Conservation (phyloP, 1,140 invertebrate genomes). For the Danaus plexippus region DNA sequence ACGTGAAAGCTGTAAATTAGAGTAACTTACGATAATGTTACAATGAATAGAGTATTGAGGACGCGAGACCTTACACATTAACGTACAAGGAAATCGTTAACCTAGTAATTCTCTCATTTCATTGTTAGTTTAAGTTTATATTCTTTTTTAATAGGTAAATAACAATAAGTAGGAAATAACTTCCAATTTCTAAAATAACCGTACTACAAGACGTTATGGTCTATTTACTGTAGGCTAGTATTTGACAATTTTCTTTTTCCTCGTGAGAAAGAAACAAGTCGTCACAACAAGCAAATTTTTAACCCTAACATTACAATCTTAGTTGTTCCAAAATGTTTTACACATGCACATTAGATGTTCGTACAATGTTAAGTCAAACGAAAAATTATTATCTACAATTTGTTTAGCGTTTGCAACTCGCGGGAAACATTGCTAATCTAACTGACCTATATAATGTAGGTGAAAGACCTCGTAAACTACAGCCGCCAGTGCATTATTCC, state of each 20-base stretch:
- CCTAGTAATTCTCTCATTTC: constrained; percentile 33
- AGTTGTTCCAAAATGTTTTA: no score
- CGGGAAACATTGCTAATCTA: constrained; percentile 55
- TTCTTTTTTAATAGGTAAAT: no score
- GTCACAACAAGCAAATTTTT: no score
- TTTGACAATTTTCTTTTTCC: no score
- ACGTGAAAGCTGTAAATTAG: constrained; percentile 53
- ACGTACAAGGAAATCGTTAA: constrained; percentile 48
- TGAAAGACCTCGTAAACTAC: constrained; percentile 70
- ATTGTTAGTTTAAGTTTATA: constrained; percentile 4
- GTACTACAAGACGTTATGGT: no score
- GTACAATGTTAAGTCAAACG: no score
- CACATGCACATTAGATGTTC: no score
- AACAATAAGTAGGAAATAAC: no score
- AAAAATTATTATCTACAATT: neutral
- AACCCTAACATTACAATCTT: no score
- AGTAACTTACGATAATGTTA: constrained; percentile 44
- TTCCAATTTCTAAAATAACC: no score
- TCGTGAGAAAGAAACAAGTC: no score
- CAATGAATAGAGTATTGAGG: constrained; percentile 42
- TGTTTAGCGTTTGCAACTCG: constrained; percentile 20
- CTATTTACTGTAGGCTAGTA: no score
- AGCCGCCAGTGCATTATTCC: constrained; percentile 52
- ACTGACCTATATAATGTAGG: constrained; percentile 67
- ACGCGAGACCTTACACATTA: constrained; percentile 30